Conservation (phyloP, 2,888 invertebrate genomes). For the Leucania comma region DNA sequence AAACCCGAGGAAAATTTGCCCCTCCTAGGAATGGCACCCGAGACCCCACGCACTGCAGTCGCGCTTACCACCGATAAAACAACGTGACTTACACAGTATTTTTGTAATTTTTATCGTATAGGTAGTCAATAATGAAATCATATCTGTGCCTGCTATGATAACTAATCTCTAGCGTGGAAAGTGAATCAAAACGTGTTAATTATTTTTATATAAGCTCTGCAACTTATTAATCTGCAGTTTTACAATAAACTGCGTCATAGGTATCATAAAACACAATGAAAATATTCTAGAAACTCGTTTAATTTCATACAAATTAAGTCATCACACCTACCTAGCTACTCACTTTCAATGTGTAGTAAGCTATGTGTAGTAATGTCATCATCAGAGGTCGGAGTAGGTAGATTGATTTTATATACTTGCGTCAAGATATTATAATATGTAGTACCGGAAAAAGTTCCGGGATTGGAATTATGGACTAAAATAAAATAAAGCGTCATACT, state of each 20-base stretch:
- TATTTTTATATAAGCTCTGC: constrained; percentile 20
- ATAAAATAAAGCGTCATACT: too few species aligned
- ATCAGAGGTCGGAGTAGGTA: too few species aligned
- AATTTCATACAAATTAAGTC: background rate
- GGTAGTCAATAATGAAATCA: constrained; percentile 22
- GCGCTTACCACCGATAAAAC: background rate
- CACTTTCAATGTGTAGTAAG: background rate
- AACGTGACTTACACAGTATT: constrained; percentile 3
- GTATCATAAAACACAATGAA: background rate
- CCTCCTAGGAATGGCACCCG: background rate
- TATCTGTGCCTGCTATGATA: constrained; percentile 44
- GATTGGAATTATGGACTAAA: too few species aligned
- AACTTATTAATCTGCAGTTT: constrained; percentile 16
- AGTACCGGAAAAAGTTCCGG: too few species aligned
- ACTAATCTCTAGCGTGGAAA: constrained; percentile 45
- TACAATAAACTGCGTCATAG: constrained; percentile 1
- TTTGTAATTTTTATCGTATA: background rate
- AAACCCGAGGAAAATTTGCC: background rate
- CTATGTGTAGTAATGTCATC: too few species aligned
- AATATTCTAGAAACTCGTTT: constrained; percentile 9
- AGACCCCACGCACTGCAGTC: background rate
- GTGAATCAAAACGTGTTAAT: constrained; percentile 42
- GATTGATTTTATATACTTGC: too few species aligned
- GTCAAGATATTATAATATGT: too few species aligned
- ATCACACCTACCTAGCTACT: too few species aligned